Conservation (phyloP, 2,888 invertebrate species). For the Peribatodes rhomboidaria region DNA sequence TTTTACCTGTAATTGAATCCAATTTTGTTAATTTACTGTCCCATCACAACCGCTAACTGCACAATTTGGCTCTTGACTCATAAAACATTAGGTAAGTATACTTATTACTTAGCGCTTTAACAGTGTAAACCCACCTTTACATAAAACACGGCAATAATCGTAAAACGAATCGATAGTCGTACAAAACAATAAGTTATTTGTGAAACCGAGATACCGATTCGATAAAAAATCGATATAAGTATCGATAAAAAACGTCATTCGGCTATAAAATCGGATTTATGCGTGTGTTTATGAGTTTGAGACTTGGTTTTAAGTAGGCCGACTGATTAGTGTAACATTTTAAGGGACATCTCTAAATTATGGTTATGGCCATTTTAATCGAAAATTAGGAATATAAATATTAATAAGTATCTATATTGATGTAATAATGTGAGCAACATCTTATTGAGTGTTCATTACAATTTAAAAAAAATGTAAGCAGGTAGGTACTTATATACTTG, state of each 20-base stretch:
- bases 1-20: too few relatives aligned
- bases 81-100: too few relatives aligned
- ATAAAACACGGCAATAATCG: conserved; percentile 71
- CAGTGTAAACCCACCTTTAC: not conserved
- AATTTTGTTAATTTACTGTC: too few relatives aligned
- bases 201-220: conserved; percentile 54
- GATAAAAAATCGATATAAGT: conserved; percentile 53
- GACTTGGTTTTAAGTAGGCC: conserved; percentile 21
- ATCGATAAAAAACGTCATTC: conserved; percentile 62
- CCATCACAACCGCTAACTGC: too few relatives aligned
- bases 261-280: conserved; percentile 56
- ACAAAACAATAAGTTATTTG: conserved; percentile 66
- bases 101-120: too few relatives aligned
- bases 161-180: conserved; percentile 75
- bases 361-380: not conserved
- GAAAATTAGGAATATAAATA: not conserved
- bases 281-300: conserved; percentile 28
- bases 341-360: not conserved
- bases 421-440: not conserved
- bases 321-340: conserved; percentile 10
- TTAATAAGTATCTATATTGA: too few relatives aligned
- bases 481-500: too few relatives aligned
- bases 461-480: too few relatives aligned
- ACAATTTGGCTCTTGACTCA: too few relatives aligned
- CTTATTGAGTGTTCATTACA: too few relatives aligned